Conservation (phyloP, 1,140 invertebrate species). For the Drosophila arawakana region DNA sequence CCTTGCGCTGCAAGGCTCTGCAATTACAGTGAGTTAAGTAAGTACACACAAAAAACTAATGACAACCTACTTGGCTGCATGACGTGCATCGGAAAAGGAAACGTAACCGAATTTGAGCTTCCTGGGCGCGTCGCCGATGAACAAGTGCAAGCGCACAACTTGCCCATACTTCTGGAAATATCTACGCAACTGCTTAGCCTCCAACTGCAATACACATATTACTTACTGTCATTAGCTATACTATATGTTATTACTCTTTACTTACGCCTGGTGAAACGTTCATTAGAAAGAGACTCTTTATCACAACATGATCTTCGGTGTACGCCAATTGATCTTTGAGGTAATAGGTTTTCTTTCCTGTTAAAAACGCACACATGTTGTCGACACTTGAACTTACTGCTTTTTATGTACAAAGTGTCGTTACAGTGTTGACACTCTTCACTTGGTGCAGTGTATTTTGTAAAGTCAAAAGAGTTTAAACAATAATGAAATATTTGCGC, state of each 20-base stretch:
- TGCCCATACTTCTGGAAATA: not conserved
- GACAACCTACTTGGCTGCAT: conserved; percentile 60
- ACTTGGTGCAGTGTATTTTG: too few species aligned
- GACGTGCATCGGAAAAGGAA: conserved; percentile 25
- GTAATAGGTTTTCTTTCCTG: conserved; percentile 40
- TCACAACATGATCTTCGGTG: conserved; percentile 66
- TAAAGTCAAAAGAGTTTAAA: too few species aligned
- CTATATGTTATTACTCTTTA: not conserved
- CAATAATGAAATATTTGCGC: too few species aligned
- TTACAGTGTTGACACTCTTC: too few species aligned
- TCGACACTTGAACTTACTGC: not conserved
- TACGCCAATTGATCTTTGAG: conserved; percentile 53
- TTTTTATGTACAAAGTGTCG: not conserved
- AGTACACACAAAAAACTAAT: not conserved
- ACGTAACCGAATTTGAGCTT: conserved; percentile 44
- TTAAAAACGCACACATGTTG: not conserved
- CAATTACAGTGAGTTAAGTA: not conserved
- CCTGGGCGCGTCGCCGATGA: not conserved
- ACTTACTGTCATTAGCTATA: not conserved
- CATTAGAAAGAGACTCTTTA: conserved; percentile 54
- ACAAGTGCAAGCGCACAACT: not conserved
- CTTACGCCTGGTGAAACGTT: conserved; percentile 47
- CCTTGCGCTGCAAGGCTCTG: conserved; percentile 27
- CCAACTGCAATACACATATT: not conserved
- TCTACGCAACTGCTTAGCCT: not conserved